A percentile compares a stretch with the other conserved stretches of the same genome.
These are phyloP conservation scores for Carduelis carduelis DNA, from an alignment of 2,797 vertebrate species.

Conservation along the genomic window DNA sequence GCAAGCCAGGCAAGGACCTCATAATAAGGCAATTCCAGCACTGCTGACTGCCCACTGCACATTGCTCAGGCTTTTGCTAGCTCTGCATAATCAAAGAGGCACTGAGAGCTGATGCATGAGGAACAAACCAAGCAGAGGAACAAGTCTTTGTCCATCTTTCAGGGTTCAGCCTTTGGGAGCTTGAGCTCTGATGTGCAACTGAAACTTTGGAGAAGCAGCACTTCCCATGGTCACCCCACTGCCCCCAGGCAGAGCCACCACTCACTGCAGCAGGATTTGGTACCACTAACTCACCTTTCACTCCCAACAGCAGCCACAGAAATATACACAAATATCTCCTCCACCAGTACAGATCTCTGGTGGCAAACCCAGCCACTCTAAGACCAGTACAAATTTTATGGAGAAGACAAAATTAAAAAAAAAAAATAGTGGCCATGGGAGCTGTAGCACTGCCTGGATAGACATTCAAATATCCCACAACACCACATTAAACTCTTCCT, in stretches of 20 bases:
- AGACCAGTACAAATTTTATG: neutral
- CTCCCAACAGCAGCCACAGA: neutral
- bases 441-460: neutral
- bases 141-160: neutral
- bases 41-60: neutral
- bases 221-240: rapidly evolving
- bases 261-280: rapidly evolving
- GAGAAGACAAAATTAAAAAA: neutral
- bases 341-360: neutral
- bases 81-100: slow-evolving; percentile 26
- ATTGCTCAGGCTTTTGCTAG: neutral
- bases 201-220: neutral
- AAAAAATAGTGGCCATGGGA: rapidly evolving
- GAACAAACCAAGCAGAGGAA: neutral
- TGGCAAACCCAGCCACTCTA: neutral
- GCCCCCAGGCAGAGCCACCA: neutral
- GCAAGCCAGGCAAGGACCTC: neutral
- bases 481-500: neutral
- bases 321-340: rapidly evolving
- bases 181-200: rapidly evolving
- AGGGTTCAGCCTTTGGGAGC: neutral
- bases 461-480: neutral
- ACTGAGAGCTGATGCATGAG: neutral
- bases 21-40: neutral
- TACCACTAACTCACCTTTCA: neutral